Base-by-base conservation (phyloP, 2,113 vertebrate species). In the Blennius ocellaris region DNA sequence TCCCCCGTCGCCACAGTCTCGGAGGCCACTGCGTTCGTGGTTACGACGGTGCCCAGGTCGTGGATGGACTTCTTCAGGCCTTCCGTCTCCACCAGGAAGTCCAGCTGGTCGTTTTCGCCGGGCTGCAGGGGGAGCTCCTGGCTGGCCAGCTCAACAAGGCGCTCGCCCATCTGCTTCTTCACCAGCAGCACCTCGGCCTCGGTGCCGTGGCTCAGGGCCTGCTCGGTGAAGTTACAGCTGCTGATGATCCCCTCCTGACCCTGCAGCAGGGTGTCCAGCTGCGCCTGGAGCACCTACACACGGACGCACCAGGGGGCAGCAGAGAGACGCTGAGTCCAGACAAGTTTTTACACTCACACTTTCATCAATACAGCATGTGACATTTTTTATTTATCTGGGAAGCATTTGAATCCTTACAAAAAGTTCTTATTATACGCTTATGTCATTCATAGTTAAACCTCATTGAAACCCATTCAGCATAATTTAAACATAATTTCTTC, bases 121-220 rank as follows among this genome's bases (percentile, higher is more conserved):
- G 98, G 98, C 70, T 94, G 95, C 79, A 99, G 76, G 0, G 96
- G 96, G 40, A 97, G 96, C 43, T 96, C 95, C 41, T 93, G 92
- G 80, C 87, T 93, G 0, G 96, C 96, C 82, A 99, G 93, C 14
- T 97, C 95, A 0, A 90, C 89, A 53, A 99, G 94, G 49, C 96
- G 96, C 86, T 97, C 97, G 5, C 96, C 96, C 96, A 99, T 97
- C 84, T 99, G 97, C 85, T 98, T 98, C 94, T 96, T 97, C 56
- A 98, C 96, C 87, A 99, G 93, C 73, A 99, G 94, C 68, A 99
- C 97, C 88, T 99, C 98, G 0, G 96, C 97, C 87, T 98, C 98
- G 0, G 95, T 96, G 93, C 97, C 96, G 0, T 96, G 97, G 88
- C 93, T 94, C 70, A 99, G 95, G 1, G 97, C 96, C 89, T 97